Conservation (phyloP, 2,888 invertebrate species). For the Muschampia plurimacula region DNA sequence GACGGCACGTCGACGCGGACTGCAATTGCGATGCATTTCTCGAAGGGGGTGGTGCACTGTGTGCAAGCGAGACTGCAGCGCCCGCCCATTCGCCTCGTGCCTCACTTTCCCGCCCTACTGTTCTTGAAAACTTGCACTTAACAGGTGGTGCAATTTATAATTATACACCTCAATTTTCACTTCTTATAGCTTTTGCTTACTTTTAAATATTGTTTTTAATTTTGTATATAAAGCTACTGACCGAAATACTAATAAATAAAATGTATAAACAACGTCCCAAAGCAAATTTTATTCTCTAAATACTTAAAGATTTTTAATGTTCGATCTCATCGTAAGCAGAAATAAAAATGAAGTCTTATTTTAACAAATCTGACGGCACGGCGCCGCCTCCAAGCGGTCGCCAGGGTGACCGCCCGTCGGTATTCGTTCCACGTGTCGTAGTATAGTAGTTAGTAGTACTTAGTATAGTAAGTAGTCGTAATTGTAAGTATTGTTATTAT, state of each 20-base stretch:
- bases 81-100: conserved; percentile 83
- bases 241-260: too few relatives aligned
- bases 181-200: conserved; percentile 17
- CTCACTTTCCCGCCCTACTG: conserved; percentile 84
- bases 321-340: conserved; percentile 21
- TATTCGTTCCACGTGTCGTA: conserved; percentile 57
- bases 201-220: conserved; percentile 27
- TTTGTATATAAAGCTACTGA: too few relatives aligned
- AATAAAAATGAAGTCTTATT: conserved; percentile 32
- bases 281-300: neutral
- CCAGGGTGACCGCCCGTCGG: conserved; percentile 73
- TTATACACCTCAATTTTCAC: conserved; percentile 41
- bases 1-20: conserved; percentile 67
- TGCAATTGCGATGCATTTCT: conserved; percentile 71
- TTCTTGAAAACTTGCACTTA: conserved; percentile 64
- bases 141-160: conserved; percentile 48
- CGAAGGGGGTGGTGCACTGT: conserved; percentile 81
- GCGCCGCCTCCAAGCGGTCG: conserved; percentile 65
- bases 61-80: conserved; percentile 84
- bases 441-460: too few relatives aligned
- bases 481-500: too few relatives aligned
- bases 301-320: neutral
- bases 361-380: conserved; percentile 51
- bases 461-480: too few relatives aligned
- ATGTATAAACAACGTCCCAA: neutral